Evolutionary conservation across 2,888 invertebrate genomes (phyloP).

Genomic region (Apamea epomidion): DNA sequence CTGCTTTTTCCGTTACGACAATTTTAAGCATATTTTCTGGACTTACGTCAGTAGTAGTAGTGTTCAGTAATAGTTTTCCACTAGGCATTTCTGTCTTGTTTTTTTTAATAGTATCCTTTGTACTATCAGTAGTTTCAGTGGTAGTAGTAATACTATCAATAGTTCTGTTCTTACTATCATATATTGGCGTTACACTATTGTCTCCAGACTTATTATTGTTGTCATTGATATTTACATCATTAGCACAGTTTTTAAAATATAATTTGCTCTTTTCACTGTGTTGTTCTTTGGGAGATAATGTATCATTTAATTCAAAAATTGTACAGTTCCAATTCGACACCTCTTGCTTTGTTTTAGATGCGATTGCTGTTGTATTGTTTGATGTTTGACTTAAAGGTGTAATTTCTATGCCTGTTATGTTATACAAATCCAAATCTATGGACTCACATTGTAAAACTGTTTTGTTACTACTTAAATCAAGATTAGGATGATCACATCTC

Average conservation of each 20-base stretch:
- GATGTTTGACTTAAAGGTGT: slow-evolving; percentile 7
- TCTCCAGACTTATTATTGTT: background rate
- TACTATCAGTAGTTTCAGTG: background rate
- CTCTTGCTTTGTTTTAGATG: background rate
- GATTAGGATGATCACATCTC: slow-evolving; percentile 21
- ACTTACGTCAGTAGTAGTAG: too few relatives aligned
- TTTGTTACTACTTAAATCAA: background rate
- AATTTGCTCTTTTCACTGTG: background rate
- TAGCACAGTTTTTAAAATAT: slow-evolving; percentile 36
- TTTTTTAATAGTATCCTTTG: background rate
- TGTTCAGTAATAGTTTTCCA: background rate
- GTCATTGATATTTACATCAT: background rate
- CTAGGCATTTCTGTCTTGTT: background rate
- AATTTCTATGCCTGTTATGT: slow-evolving; percentile 17
- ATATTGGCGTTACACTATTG: background rate
- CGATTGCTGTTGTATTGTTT: background rate
- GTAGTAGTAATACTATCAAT: background rate
- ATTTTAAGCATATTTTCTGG: slow-evolving; percentile 15
- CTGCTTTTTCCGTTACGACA: background rate
- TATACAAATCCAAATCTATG: slow-evolving; percentile 28
- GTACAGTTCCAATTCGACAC: slow-evolving; percentile 16
- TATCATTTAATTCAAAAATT: background rate
- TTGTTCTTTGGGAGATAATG: background rate
- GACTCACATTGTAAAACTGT: slow-evolving; percentile 38
- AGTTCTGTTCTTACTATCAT: background rate